Percentiles rank a stretch among this genome's conserved stretches.
These are phyloP conservation scores for Aspidoscelis tigris DNA, from an alignment of 2,113 vertebrate genomes.

Conservation along the genomic window DNA sequence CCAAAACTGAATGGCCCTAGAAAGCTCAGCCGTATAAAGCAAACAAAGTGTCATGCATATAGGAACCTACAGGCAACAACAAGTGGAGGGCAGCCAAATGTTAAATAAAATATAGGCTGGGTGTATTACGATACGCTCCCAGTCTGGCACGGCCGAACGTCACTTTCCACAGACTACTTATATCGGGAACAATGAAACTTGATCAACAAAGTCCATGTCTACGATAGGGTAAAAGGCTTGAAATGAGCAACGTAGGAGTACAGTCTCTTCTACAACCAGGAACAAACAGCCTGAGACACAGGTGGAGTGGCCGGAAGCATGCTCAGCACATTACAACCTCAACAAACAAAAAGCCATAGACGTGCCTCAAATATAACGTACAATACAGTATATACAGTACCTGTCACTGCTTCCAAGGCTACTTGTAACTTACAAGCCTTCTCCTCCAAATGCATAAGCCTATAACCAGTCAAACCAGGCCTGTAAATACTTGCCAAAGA, in stretches of 20 bases:
- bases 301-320: neutral
- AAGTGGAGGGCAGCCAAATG: conserved; percentile 7
- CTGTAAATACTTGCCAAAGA: conserved; percentile 3
- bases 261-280: neutral
- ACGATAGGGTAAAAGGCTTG: neutral
- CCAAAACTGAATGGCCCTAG: neutral
- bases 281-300: neutral
- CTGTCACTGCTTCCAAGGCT: neutral
- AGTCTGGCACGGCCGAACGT: neutral
- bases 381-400: neutral
- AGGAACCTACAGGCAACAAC: neutral
- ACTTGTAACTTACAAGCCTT: neutral
- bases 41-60: neutral
- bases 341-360: neutral
- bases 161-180: neutral
- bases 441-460: neutral
- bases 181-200: neutral
- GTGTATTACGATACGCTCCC: neutral
- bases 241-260: neutral
- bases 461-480: neutral
- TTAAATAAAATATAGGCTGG: neutral
- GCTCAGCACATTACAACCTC: neutral
- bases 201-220: neutral
- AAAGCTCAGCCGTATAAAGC: neutral
- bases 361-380: neutral